Conservation (phyloP, 2,113 vertebrate species). For the Dipodomys merriami region DNA sequence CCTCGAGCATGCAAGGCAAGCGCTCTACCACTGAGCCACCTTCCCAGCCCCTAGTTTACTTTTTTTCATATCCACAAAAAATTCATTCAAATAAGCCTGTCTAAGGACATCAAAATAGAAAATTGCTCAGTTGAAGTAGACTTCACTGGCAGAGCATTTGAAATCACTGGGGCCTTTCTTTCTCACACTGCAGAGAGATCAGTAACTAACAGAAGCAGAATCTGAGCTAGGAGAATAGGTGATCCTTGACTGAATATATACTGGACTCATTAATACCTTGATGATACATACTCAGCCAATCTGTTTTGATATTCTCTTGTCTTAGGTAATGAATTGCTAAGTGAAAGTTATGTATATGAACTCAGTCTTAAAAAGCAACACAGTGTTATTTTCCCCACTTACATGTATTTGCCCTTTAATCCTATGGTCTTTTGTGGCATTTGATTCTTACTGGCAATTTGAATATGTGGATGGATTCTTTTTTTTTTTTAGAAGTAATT, state of each 20-base stretch:
- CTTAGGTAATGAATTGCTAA: background rate
- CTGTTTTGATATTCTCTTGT: background rate
- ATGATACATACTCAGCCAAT: background rate
- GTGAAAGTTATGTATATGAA: background rate
- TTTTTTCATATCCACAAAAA: background rate
- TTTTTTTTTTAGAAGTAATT: conserved; percentile 46
- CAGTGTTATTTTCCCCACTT: conserved; percentile 11
- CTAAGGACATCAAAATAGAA: background rate
- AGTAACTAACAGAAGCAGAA: background rate
- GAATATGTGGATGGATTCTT: conserved; percentile 31
- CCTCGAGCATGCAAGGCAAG: too few relatives aligned
- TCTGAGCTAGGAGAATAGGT: background rate
- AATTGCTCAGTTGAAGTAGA: background rate
- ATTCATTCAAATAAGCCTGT: conserved; percentile 42
- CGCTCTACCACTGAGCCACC: too few relatives aligned
- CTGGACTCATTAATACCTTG: conserved; percentile 1
- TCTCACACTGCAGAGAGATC: background rate
- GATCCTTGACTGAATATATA: background rate
- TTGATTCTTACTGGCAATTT: conserved; percentile 20
- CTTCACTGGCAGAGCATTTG: background rate
- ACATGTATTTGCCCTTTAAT: conserved; percentile 45
- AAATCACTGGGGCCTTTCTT: background rate
- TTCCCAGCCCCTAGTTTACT: background rate
- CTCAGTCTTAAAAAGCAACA: conserved; percentile 10
- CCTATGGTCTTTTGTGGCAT: background rate